Conservation (phyloP, 2,888 invertebrate species). For the Drosophila peninsularis region DNA sequence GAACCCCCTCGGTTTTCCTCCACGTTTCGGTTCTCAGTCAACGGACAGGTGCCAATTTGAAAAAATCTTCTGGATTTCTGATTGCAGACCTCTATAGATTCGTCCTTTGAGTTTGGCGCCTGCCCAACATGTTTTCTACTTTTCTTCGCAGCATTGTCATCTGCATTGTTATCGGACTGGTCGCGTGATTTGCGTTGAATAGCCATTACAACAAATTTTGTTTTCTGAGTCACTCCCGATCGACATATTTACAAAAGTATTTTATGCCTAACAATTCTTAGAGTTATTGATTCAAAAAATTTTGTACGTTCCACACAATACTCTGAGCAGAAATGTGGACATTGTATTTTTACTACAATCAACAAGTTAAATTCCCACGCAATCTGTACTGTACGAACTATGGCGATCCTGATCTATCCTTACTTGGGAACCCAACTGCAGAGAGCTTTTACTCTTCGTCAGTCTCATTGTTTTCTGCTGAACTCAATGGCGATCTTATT, state of each 20-base stretch:
- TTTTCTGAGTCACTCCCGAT: neutral
- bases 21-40: neutral
- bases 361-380: neutral
- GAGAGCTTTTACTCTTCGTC: neutral
- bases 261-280: neutral
- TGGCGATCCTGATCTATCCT: no score
- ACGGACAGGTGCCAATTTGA: constrained; percentile 22
- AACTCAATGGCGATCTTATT: no score
- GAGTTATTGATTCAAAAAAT: constrained; percentile 8
- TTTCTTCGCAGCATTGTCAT: neutral
- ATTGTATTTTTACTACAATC: neutral
- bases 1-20: constrained; percentile 34
- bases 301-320: neutral
- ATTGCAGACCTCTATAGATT: neutral
- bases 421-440: neutral
- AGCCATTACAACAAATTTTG: constrained; percentile 23
- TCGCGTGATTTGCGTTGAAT: neutral
- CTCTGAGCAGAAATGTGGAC: no score
- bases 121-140: no score
- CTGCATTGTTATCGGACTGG: neutral
- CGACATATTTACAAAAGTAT: neutral
- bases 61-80: neutral
- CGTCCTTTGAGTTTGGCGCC: no score
- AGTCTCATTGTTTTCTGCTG: no score
- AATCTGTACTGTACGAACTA: neutral